phyloP scores from a whole-genome alignment of 2,888 invertebrate genomes.

The Salticus scenicus region DNA sequence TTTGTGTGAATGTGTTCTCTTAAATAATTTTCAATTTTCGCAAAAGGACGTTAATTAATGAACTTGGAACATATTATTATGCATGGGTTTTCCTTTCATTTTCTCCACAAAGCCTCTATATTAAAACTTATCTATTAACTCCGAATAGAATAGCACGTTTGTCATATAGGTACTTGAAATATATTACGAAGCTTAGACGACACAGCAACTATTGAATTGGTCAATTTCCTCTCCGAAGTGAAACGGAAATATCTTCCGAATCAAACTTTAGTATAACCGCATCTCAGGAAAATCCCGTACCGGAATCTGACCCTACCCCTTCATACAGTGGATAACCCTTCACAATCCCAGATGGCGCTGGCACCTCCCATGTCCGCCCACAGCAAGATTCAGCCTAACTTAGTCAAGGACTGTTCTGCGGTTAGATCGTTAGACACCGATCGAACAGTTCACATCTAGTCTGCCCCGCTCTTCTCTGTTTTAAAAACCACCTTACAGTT shows the following conservation, averaged over 20 bases:
- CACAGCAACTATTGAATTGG: background rate
- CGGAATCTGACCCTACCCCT: background rate
- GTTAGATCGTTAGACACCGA: constrained; percentile 12
- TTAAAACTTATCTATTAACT: too few species aligned
- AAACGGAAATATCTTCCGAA: background rate
- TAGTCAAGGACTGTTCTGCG: constrained; percentile 7
- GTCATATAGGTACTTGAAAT: too few species aligned
- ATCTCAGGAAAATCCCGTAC: background rate
- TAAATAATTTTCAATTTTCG: too few species aligned
- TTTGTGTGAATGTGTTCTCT: too few species aligned
- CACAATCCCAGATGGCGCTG: constrained; percentile 4
- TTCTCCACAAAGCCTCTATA: too few species aligned
- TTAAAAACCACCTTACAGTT: background rate
- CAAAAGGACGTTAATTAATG: too few species aligned
- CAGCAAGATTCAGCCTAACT: background rate
- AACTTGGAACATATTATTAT: too few species aligned
- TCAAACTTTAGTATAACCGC: background rate
- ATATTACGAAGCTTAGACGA: too few species aligned
- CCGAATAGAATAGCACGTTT: too few species aligned
- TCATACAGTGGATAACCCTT: constrained; percentile 5
- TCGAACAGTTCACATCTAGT: background rate
- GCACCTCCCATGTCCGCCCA: background rate
- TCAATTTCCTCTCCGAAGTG: background rate
- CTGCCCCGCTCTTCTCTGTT: background rate
- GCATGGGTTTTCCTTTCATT: too few species aligned